Evolutionary conservation across 2,113 vertebrate species (phyloP).

Genomic region (Salminus brasiliensis): DNA sequence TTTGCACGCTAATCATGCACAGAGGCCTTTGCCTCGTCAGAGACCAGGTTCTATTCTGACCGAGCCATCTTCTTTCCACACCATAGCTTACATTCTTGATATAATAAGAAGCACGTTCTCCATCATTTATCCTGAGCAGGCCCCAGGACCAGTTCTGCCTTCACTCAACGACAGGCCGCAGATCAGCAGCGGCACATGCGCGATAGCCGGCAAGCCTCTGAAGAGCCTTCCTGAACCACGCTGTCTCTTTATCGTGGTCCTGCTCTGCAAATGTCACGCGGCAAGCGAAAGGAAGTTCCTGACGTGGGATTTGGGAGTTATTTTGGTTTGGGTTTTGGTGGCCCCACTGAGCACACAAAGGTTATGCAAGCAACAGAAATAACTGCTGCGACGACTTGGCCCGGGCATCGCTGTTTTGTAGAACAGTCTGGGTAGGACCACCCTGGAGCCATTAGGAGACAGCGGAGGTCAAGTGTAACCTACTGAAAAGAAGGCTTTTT

Average conservation of each 20-base stretch:
- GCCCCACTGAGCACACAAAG: constrained; percentile 21
- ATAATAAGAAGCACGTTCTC: constrained; percentile 39
- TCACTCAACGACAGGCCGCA: background rate
- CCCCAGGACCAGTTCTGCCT: background rate
- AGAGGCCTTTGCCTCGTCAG: constrained; percentile 1
- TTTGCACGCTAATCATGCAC: constrained; percentile 22
- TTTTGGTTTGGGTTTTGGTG: constrained; percentile 51
- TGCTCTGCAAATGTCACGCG: constrained; percentile 31
- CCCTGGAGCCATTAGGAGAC: background rate
- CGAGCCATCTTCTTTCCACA: constrained; percentile 14
- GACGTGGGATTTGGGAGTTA: constrained; percentile 35
- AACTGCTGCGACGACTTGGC: background rate
- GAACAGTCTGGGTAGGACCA: background rate
- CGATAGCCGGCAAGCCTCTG: background rate
- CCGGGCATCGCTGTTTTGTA: background rate
- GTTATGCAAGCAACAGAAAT: constrained; percentile 47
- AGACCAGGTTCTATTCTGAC: background rate
- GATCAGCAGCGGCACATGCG: background rate
- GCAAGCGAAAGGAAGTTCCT: constrained; percentile 34
- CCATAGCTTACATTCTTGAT: constrained; percentile 16
- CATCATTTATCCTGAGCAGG: constrained; percentile 8
- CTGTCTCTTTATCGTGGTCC: background rate
- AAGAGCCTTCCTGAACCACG: background rate
- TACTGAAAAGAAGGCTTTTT: background rate
- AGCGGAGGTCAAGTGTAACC: background rate